phyloP scores from a whole-genome alignment of 2,888 invertebrate genomes.

The Disparrhopalites patrizii region DNA sequence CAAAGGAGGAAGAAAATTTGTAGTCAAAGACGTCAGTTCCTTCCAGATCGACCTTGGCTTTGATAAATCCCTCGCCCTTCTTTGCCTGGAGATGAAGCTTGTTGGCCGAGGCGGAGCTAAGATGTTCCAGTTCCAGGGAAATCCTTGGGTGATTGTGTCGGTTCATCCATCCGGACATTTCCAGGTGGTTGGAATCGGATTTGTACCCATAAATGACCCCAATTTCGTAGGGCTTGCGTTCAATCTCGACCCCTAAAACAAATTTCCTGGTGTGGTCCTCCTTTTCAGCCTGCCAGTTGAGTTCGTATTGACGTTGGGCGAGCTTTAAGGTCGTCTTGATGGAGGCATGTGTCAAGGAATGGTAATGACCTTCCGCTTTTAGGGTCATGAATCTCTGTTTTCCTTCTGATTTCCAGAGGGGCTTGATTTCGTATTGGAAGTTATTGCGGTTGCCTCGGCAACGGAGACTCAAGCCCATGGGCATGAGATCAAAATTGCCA shows the following conservation, averaged over 20 bases:
- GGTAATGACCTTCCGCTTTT: slow-evolving; percentile 6
- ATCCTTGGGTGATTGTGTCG: slow-evolving; percentile 15
- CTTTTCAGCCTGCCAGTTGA: slow-evolving; percentile 27
- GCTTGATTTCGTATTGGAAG: slow-evolving; percentile 5
- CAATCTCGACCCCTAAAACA: neutral
- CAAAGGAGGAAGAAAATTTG: slow-evolving; percentile 9
- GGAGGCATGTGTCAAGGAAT: slow-evolving; percentile 18
- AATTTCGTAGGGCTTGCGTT: slow-evolving; percentile 2
- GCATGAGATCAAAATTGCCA: slow-evolving; percentile 18
- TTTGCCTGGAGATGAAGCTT: neutral
- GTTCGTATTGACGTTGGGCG: slow-evolving; percentile 25
- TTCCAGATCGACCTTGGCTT: slow-evolving; percentile 12
- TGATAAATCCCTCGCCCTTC: slow-evolving; percentile 9
- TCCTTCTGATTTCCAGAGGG: neutral
- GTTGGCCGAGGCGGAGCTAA: neutral
- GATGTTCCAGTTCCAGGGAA: slow-evolving; percentile 15
- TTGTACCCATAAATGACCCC: slow-evolving; percentile 15
- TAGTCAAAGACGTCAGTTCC: slow-evolving; percentile 6
- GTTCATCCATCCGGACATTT: slow-evolving; percentile 1
- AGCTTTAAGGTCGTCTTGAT: slow-evolving; percentile 24
- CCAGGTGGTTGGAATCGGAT: neutral
- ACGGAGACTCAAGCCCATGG: slow-evolving; percentile 4
- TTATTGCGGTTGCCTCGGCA: neutral
- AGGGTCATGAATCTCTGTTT: neutral
- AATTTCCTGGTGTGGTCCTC: slow-evolving; percentile 17